A percentile compares a stretch with the other conserved stretches of the same genome.
Evolutionary conservation across 1,140 invertebrate genomes (phyloP).

Genomic region (Proctacanthus coquilletti): DNA sequence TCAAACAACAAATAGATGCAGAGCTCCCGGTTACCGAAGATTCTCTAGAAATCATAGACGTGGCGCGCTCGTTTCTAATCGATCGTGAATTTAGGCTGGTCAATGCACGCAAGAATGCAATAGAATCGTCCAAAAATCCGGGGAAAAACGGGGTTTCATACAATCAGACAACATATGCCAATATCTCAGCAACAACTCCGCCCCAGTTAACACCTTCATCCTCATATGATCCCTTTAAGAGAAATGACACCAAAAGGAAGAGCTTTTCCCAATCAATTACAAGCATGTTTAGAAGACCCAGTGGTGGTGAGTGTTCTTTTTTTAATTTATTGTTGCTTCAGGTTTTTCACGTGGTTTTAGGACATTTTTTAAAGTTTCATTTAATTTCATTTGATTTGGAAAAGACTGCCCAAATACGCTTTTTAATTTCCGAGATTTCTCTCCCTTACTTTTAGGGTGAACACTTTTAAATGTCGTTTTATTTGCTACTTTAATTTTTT

Average conservation of each 20-base stretch:
- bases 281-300: slow-evolving; percentile 44
- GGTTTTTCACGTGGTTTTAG: too few relatives aligned
- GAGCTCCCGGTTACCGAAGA: slow-evolving; percentile 55
- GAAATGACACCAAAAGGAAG: slow-evolving; percentile 47
- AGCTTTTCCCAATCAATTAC: slow-evolving; percentile 55
- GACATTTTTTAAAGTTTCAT: too few relatives aligned
- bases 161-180: slow-evolving; percentile 18
- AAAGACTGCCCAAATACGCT: too few relatives aligned
- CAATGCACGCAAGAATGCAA: slow-evolving; percentile 44
- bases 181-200: slow-evolving; percentile 22
- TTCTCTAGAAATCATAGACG: slow-evolving; percentile 48
- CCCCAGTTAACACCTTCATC: slow-evolving; percentile 25
- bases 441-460: too few relatives aligned
- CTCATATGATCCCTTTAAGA: slow-evolving; percentile 34
- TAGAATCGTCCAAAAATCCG: slow-evolving; percentile 32
- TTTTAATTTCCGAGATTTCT: too few relatives aligned
- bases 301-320: too few relatives aligned
- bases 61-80: slow-evolving; percentile 59
- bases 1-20: slow-evolving; percentile 77
- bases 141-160: slow-evolving; percentile 12
- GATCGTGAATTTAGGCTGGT: slow-evolving; percentile 57
- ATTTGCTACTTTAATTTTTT: too few relatives aligned
- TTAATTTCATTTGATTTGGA: too few relatives aligned
- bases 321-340: too few relatives aligned
- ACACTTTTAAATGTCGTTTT: too few relatives aligned